Percentiles rank a stretch among this genome's conserved stretches.
Evolutionary conservation across 2,113 vertebrate species (phyloP).

Genomic region (Pollimyrus isidori): DNA sequence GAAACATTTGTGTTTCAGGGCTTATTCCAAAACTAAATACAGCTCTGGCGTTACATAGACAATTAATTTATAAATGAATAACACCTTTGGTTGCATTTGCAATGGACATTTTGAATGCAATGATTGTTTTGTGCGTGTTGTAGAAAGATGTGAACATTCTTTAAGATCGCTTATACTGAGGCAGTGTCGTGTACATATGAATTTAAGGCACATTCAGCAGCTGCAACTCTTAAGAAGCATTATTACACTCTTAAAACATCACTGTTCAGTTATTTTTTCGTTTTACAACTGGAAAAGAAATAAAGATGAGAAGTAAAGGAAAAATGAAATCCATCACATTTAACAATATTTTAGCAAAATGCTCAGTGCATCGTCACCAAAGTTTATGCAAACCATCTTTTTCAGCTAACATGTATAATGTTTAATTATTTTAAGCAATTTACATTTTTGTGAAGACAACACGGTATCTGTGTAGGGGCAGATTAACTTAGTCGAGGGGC

Average conservation of each 20-base stretch:
- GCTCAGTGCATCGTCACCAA: background rate
- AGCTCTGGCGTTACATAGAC: background rate
- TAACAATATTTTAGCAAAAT: background rate
- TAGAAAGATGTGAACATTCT: background rate
- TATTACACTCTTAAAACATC: background rate
- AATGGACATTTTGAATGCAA: background rate
- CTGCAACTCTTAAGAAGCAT: background rate
- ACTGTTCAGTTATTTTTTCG: background rate
- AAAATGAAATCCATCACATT: background rate
- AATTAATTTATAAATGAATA: background rate
- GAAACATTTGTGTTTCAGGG: background rate
- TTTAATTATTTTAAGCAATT: background rate
- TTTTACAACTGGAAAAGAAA: background rate
- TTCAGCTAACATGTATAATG: background rate
- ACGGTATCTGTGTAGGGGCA: background rate
- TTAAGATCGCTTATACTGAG: background rate
- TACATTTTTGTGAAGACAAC: background rate
- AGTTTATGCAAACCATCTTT: background rate
- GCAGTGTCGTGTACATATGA: background rate
- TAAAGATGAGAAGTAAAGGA: background rate
- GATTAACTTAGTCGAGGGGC: background rate
- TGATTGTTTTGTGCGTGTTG: background rate
- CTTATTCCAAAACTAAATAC: background rate
- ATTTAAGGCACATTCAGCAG: constrained; percentile 14
- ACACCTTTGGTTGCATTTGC: background rate